Base-by-base conservation (phyloP, 2,797 vertebrate species). In the Orientallactaga sibirica region DNA sequence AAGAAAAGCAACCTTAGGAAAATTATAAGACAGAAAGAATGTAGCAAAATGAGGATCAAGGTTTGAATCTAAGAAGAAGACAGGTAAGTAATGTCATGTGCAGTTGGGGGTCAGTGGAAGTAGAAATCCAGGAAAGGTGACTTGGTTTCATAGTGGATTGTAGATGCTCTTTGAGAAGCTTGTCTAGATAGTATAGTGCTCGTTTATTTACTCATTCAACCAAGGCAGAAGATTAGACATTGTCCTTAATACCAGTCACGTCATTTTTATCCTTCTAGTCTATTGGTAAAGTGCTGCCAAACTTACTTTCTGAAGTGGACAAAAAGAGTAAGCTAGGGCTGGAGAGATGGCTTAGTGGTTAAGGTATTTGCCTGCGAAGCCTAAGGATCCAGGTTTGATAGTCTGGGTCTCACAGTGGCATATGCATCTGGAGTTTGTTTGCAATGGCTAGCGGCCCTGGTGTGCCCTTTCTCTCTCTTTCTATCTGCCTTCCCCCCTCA, bases 21-120 rank as follows among this genome's bases (percentile, higher is more conserved):
- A 64, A 52, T 84, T 92, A 64, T 92, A 43, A 97, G 80, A 79
- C 27, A 27, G 52, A 88, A 41, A 27, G 52, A 88, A 41, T 92
- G 86, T 70, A 52, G 37, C 27, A 71, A 87, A 86, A 73, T 66
- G 74, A 73, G 18, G 5, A 76, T 93, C 61, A 94, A 83, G 14
- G 16, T 85, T 96, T 93, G 80, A 91, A 90, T 18, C 43, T 74
- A 22, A 16, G 67, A 41, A 73, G 67, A 61, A 80, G 73, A 86
- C 55, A 62, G 22, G 27, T 91, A 85, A 91, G 61, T 27, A 41
- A 14, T 43, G 7, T 76, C 73, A 43, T 76, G 22, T 74, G 55
- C n/a, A 91, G 7, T 83, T 86, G 71, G 70, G 71, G 41, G 33
- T n/a, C 70, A 89, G 2, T 84, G 78, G 68, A 79, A 83, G 73